phyloP scores from a whole-genome alignment of 37 sponge, comb jelly and placozoan species.

The Ianthella basta region DNA sequence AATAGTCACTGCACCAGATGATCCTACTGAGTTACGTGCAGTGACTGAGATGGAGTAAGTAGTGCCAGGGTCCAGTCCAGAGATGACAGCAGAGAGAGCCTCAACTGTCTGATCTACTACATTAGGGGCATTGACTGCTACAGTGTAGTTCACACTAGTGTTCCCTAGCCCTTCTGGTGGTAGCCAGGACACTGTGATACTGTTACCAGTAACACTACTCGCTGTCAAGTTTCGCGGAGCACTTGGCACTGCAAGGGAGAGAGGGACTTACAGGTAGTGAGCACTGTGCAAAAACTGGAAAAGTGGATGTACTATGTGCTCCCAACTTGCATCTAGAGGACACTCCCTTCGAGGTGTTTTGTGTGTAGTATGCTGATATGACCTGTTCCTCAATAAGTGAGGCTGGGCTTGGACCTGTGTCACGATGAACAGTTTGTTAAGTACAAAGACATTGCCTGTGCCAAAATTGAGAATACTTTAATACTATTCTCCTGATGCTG shows the following conservation, averaged over 20 bases:
- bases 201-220: neutral
- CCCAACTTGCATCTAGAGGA: too few relatives aligned
- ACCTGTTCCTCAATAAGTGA: too few relatives aligned
- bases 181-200: neutral
- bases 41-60: neutral
- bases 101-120: neutral
- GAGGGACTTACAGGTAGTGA: too few relatives aligned
- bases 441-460: too few relatives aligned
- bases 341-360: too few relatives aligned
- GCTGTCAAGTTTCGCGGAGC: neutral
- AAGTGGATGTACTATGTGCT: too few relatives aligned
- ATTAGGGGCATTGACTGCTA: neutral
- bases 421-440: too few relatives aligned
- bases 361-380: too few relatives aligned
- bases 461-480: too few relatives aligned
- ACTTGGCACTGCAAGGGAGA: neutral
- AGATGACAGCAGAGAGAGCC: neutral
- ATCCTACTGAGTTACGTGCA: neutral
- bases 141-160: conserved; percentile 13
- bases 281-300: too few relatives aligned
- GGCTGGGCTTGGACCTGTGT: too few relatives aligned
- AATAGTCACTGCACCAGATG: neutral
- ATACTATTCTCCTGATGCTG: too few relatives aligned
- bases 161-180: neutral
- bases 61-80: neutral